Base-by-base conservation (phyloP, 1,140 invertebrate genomes). In the Zelostemma sp. region DNA sequence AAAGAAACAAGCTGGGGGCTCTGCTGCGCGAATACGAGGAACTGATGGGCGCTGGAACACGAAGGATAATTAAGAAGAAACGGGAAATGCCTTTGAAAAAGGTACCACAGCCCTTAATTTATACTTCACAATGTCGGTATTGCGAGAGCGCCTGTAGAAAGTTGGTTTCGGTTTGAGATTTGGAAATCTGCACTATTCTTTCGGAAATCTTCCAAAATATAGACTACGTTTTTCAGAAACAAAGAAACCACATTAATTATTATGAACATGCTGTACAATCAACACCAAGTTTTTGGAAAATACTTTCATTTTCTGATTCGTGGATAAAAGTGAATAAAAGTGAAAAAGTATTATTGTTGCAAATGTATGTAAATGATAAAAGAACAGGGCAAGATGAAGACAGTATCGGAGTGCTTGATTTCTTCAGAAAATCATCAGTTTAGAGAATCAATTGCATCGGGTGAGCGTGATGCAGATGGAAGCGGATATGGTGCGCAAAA, bases 391-490 rank as follows among this genome's bases (percentile, higher is more conserved):
- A n/a, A n/a, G n/a, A n/a, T n/a, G n/a, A n/a, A n/a, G n/a, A n/a
- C n/a, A n/a, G n/a, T n/a, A n/a, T 46, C 35, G 17, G 17, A 40
- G 31, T n/a, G 16, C 9, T 48, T 35, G 9, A 56, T 72, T 72
- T 72, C 73, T 78, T 25, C 76, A 93, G 92, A 86, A 89, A 61
- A 89, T 91, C 1, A 89, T 89, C 1, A 88, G 89, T 59, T 80
- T 94, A 58, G 92, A 93, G 80, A 93, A 93, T 81, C 55, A 80
- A 33, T 50, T 85, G 68, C 92, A 94, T 74, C 89, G 90, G 62
- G 89, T 92, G 1, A 88, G 92, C 48, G 90, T 94, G 28, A 92
- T 93, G 83, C 90, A 91, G 85, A 91, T 92, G 80, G 92, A 94
- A 81, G 92, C 92, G 1, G 90, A 93, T 71, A 89, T 93, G 56